phyloP scores from a whole-genome alignment of 2,888 invertebrate genomes.

The Ceratothoa steindachneri region DNA sequence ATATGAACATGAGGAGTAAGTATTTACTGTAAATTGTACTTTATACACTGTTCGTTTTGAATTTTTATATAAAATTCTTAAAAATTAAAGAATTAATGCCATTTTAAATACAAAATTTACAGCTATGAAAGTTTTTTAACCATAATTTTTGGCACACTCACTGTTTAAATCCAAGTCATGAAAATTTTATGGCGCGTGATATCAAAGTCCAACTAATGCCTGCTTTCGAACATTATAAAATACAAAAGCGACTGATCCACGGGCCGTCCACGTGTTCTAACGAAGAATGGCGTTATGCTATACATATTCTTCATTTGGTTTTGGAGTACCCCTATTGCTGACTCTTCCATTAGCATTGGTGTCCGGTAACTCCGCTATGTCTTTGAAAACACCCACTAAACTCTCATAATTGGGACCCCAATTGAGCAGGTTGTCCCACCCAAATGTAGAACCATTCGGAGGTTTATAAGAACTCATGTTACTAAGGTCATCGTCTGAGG shows the following conservation, averaged over 20 bases:
- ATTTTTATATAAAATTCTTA: background rate
- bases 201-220: background rate
- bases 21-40: background rate
- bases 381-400: conserved; percentile 90
- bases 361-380: conserved; percentile 90
- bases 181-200: background rate
- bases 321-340: conserved; percentile 44
- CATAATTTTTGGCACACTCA: background rate
- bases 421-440: conserved; percentile 90
- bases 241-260: too few relatives aligned
- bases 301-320: conserved; percentile 48
- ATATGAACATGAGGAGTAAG: background rate
- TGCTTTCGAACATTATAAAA: too few relatives aligned
- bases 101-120: background rate
- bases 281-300: conserved; percentile 27
- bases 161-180: background rate
- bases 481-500: conserved; percentile 86
- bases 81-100: background rate
- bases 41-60: background rate
- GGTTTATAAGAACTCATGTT: conserved; percentile 77
- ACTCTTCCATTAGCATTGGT: conserved; percentile 46
- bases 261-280: too few relatives aligned
- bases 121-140: background rate
- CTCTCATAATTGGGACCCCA: conserved; percentile 96
- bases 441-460: conserved; percentile 67